Evolutionary conservation across 2,888 invertebrate genomes (phyloP), one percentile per base, ranked within the genome.

Genomic region (Pasiphila rectangulata): DNA sequence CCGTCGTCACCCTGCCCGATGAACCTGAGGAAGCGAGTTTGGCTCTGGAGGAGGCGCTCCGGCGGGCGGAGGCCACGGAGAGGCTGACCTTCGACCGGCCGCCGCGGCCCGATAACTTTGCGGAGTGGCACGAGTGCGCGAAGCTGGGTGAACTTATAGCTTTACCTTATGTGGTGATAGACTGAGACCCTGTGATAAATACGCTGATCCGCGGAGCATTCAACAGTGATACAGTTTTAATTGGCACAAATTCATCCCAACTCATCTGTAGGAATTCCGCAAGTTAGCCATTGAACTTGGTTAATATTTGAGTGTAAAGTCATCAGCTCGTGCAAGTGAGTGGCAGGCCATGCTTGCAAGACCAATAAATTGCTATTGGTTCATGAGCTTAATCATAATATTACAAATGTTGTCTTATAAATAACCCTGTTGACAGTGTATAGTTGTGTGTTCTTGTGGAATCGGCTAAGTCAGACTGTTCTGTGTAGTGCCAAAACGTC

Each of bases 111-210:
- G 46, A 55, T 9, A 90, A 90, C 71, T 98, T 98, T 90, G 92
- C 94, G 61, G 95, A 97, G 89, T 98, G 98, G 97, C 95, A 97
- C 82, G 94, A 97, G 89, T 94, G 95, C 75, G 92, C 95, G 53
- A 92, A 91, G 68, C 92, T 95, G 72, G 94, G 94, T 72, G 94
- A 95, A 74, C 92, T 98, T 78, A 92, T 95, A 83, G 96, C 98
- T 90, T 92, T 98, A 92, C 98, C 98, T 89, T 98, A 98, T 90
- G 97, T 97, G 89, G 94, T 97, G 83, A 95, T 97, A 89, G 97
- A 98, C 93, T 97, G 90, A 91, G 53, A 54, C 54, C 45, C 57
- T 56, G 58, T 58, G 58, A 58, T 58, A 56, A 51, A 51, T 51
- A 37, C 40, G 35, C 47, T 51, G 51, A 30, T 47, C 49, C 47